phyloP scores from a whole-genome alignment of 2,797 vertebrate species.

The Peromyscus aztecus region DNA sequence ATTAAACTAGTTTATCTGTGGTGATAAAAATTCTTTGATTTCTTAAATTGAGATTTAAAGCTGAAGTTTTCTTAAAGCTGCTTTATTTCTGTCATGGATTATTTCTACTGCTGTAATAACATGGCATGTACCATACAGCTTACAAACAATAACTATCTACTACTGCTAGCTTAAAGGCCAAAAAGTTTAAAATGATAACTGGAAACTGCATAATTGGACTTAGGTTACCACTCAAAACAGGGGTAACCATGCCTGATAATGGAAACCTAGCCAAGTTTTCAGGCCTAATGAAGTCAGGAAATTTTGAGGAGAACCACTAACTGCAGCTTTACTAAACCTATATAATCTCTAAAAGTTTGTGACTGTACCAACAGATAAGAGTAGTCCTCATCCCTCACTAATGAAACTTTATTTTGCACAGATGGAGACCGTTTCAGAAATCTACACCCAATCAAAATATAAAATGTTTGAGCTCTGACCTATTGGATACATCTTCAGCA shows the following conservation, averaged over 20 bases:
- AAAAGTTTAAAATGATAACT: too few relatives aligned
- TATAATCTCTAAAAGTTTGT: too few relatives aligned
- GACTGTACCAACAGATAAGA: not conserved
- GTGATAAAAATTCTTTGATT: not conserved
- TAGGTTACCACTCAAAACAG: not conserved
- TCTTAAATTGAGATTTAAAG: not conserved
- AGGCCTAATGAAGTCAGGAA: not conserved
- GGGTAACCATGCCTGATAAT: accelerated
- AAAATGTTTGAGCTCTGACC: too few relatives aligned
- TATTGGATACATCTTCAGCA: too few relatives aligned
- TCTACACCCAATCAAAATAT: not conserved
- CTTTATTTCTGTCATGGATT: not conserved
- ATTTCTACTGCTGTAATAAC: not conserved
- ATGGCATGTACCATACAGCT: not conserved
- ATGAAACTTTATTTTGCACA: not conserved
- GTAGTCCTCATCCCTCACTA: not conserved
- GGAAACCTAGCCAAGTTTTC: not conserved
- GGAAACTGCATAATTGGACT: not conserved
- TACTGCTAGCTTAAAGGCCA: not conserved
- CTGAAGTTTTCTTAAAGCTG: not conserved
- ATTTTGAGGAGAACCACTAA: not conserved
- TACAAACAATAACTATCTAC: not conserved
- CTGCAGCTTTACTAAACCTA: not conserved
- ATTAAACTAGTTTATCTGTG: not conserved
- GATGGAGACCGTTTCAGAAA: not conserved